Evolutionary conservation across 2,113 vertebrate genomes (phyloP), one percentile per base, ranked within the genome.

Genomic region (Xenus cinereus): DNA sequence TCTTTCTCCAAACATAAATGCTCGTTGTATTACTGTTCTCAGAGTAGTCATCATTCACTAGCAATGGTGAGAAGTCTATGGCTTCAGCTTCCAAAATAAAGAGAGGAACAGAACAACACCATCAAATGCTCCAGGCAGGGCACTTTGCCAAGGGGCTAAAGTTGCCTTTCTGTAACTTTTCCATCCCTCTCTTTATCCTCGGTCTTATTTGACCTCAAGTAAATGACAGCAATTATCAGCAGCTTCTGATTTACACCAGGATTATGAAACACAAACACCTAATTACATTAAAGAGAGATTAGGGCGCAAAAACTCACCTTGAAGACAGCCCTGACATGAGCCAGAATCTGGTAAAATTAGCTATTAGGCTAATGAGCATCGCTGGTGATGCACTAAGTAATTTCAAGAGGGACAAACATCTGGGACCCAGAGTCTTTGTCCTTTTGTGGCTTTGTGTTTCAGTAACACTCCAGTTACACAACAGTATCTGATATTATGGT

Each of bases 41-140:
- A 62, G 57, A 86, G 19, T 9, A 41, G 39, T 28, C 53, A 53
- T 54, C 45, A 73, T 57, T 77, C 63, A 66, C 43, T 50, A 68
- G 24, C 24, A 83, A 57, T 5, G 43, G 30, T 1, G 0, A 14
- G 46, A 82, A 64, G 16, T 22, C 57, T 48, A 24, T 6, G 12
- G 53, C 48, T 92, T 76, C 63, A 21, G 45, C 56, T 91, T 91
- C 43, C 81, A 79, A 51, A 90, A 73, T 12, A 76, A 23, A 87
- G n/a, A 81, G 16, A 81, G 5, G 8, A 23, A 28, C 43, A 79
- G 39, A 85, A 79, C 16, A 14, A 69, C 21, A 79, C 2, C 12
- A 12, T 51, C 1, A 0, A 27, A 19, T 24, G 22, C 32, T 69
- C 14, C 67, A 86, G 35, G 33, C 16, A 78, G 7, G 28, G 9